These are phyloP conservation scores for Rhinogobio ventralis DNA, from an alignment of 2,797 vertebrate species.

Conservation along the genomic window DNA sequence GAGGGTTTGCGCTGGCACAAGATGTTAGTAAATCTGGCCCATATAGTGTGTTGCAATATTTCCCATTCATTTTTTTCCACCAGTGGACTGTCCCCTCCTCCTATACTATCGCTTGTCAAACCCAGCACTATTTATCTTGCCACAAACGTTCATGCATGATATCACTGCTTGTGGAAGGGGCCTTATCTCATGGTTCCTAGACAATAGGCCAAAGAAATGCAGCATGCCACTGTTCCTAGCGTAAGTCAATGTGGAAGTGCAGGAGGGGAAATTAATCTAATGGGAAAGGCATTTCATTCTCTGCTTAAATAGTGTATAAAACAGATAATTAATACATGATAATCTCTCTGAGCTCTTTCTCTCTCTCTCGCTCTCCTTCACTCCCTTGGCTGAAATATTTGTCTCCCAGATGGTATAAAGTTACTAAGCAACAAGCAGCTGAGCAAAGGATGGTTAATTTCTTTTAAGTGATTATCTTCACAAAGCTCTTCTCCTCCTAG, in stretches of 20 bases:
- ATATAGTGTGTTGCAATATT: neutral
- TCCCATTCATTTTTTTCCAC: neutral
- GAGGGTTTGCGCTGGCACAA: too few species aligned
- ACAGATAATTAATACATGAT: constrained; percentile 58
- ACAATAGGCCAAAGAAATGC: neutral
- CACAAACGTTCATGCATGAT: neutral
- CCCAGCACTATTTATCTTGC: neutral
- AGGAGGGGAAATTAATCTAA: constrained; percentile 39
- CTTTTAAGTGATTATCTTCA: constrained; percentile 52
- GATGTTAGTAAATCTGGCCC: too few species aligned
- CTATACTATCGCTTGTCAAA: neutral
- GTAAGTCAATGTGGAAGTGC: constrained; percentile 7
- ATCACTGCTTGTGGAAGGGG: neutral
- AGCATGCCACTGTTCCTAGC: constrained; percentile 1
- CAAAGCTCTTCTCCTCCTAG: constrained; percentile 21
- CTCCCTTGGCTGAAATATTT: constrained; percentile 40
- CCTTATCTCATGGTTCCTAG: neutral
- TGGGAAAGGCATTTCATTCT: constrained; percentile 38
- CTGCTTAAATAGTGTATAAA: constrained; percentile 53
- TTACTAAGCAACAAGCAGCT: constrained; percentile 60
- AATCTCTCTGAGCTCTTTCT: constrained; percentile 29
- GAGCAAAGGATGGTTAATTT: constrained; percentile 50
- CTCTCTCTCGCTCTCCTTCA: constrained; percentile 25
- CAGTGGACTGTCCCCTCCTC: neutral
- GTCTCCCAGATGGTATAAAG: constrained; percentile 57